Percentiles rank a stretch among this genome's conserved stretches.
phyloP scores from a whole-genome alignment of 2,113 vertebrate species.

The Dicerorhinus sumatrensis region DNA sequence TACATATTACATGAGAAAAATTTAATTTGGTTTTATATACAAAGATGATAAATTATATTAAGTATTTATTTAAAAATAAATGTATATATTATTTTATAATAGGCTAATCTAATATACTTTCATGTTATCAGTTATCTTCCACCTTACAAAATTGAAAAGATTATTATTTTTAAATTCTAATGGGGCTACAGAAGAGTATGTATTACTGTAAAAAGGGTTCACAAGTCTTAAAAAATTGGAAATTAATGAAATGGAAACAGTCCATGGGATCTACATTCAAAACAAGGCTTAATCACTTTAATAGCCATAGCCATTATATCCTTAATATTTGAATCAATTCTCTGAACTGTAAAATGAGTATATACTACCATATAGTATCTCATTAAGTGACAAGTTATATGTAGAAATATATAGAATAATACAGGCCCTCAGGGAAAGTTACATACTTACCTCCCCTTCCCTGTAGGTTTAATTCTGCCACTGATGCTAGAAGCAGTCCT shows the following conservation, averaged over 20 bases:
- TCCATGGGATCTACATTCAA: background rate
- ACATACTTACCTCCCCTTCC: no score
- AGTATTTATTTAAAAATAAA: background rate
- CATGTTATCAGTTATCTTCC: background rate
- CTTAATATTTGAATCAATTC: background rate
- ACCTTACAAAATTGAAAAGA: background rate
- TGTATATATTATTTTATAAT: background rate
- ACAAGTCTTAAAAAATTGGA: background rate
- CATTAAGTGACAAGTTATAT: background rate
- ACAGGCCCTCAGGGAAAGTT: background rate
- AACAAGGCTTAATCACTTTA: background rate
- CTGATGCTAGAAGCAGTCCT: background rate
- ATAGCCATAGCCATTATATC: background rate
- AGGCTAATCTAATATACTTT: background rate
- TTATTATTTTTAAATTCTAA: background rate
- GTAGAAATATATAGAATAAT: background rate
- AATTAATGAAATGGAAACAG: background rate
- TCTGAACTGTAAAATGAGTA: background rate
- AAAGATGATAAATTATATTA: background rate
- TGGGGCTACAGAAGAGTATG: background rate
- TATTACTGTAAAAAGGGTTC: background rate
- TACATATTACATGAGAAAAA: background rate
- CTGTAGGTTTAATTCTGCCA: background rate
- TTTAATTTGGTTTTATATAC: background rate
- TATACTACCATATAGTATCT: background rate